Evolutionary conservation across 2,113 vertebrate genomes (phyloP).

Genomic region (Dermatemys mawii): DNA sequence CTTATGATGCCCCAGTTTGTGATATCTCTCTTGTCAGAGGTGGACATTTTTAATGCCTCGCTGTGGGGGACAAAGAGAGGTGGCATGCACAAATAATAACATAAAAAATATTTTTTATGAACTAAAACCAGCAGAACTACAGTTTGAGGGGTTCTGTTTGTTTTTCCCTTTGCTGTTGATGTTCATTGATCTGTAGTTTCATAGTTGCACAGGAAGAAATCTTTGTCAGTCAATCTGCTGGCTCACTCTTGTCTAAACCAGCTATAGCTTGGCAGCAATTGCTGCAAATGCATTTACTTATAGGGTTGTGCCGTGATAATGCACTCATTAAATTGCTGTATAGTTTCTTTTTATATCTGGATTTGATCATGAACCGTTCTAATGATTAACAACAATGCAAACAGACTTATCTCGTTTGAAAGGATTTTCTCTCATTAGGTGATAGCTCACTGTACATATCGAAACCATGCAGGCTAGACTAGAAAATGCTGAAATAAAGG

Average conservation of each 20-base stretch:
- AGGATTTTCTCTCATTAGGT: conserved; percentile 27
- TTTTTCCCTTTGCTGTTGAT: neutral
- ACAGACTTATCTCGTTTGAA: conserved; percentile 44
- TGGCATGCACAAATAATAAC: neutral
- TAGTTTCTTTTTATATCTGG: conserved; percentile 5
- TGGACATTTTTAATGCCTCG: neutral
- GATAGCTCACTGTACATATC: conserved; percentile 2
- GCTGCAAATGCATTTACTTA: neutral
- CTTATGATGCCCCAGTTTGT: too few relatives aligned
- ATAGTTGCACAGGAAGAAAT: neutral
- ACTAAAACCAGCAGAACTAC: neutral
- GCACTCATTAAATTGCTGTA: neutral
- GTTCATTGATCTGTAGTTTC: neutral
- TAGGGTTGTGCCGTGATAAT: neutral
- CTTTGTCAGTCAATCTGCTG: neutral
- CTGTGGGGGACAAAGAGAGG: neutral
- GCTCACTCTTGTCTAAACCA: neutral
- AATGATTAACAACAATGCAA: conserved; percentile 34
- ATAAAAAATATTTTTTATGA: neutral
- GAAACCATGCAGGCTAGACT: conserved; percentile 4
- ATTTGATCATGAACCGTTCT: neutral
- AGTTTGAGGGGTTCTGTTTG: neutral
- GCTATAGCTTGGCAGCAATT: neutral
- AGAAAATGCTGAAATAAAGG: conserved; percentile 8
- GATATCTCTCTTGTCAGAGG: neutral